phyloP scores from a whole-genome alignment of 30 jellyfish, hydroid and myxozoan genomes.

The Mastigias papua region DNA sequence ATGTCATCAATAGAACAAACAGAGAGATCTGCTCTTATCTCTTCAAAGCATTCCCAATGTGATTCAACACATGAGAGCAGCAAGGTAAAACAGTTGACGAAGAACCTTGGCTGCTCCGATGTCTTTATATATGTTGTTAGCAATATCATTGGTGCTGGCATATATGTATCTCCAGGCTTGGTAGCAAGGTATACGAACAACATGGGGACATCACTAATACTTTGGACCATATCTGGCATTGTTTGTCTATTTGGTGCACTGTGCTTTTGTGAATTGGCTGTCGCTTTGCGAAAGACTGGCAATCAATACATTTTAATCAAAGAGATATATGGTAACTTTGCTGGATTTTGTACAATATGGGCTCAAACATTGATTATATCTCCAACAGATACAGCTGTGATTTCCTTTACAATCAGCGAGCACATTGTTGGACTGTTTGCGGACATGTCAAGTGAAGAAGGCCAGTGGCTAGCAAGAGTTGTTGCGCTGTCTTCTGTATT shows the following conservation, averaged over 20 bases:
- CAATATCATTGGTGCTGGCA: too few species aligned
- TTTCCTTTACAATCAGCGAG: slow-evolving; percentile 11
- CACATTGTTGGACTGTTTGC: background rate
- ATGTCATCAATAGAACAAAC: too few species aligned
- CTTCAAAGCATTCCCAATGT: too few species aligned
- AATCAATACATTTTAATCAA: background rate
- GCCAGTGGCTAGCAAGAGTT: slow-evolving; percentile 12
- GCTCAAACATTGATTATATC: background rate
- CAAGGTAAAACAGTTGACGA: too few species aligned
- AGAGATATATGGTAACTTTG: background rate
- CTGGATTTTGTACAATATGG: slow-evolving; percentile 22
- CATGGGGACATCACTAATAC: too few species aligned
- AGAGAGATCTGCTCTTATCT: too few species aligned
- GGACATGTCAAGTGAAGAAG: background rate
- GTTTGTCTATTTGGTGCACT: slow-evolving; percentile 50
- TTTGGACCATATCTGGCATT: slow-evolving; percentile 41
- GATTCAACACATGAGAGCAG: too few species aligned
- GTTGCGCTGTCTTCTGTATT: background rate
- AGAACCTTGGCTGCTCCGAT: too few species aligned
- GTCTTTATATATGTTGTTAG: too few species aligned
- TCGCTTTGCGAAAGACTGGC: slow-evolving; percentile 4
- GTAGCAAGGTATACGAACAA: too few species aligned
- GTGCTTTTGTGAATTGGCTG: too few species aligned
- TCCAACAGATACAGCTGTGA: slow-evolving; percentile 8
- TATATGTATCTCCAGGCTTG: too few species aligned